Percentiles rank a stretch among this genome's conserved stretches.
phyloP scores from a whole-genome alignment of 2,797 vertebrate genomes.

The Rallus crepitans region DNA sequence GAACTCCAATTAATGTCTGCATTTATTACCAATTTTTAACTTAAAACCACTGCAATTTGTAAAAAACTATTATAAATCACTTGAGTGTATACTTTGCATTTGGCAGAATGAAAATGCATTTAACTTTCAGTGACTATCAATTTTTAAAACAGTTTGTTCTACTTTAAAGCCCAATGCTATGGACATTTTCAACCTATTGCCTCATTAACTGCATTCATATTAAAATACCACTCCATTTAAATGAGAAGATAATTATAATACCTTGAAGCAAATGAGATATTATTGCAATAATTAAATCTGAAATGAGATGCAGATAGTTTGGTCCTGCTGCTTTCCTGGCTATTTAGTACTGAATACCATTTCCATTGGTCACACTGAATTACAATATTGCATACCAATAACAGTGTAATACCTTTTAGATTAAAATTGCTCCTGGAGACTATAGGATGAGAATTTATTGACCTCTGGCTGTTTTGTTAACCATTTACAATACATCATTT shows the following conservation, averaged over 20 bases:
- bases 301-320: conserved; percentile 76
- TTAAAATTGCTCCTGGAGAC: conserved; percentile 27
- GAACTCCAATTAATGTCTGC: conserved; percentile 50
- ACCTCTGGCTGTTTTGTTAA: background rate
- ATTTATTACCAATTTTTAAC: conserved; percentile 59
- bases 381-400: conserved; percentile 60
- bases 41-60: conserved; percentile 54
- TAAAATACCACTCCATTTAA: conserved; percentile 78
- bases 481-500: background rate
- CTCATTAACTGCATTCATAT: conserved; percentile 79
- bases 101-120: conserved; percentile 59
- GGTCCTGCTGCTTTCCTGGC: conserved; percentile 64
- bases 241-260: conserved; percentile 80
- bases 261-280: conserved; percentile 80
- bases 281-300: conserved; percentile 81
- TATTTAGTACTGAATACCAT: conserved; percentile 58
- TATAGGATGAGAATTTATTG: background rate
- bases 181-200: conserved; percentile 76
- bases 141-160: conserved; percentile 74
- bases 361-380: conserved; percentile 69
- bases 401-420: conserved; percentile 39
- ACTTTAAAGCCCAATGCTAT: conserved; percentile 66
- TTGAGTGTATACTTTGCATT: conserved; percentile 21
- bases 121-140: conserved; percentile 37
- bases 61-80: conserved; percentile 61